Conservation (phyloP, 2,797 vertebrate genomes). For the Mus spretus region DNA sequence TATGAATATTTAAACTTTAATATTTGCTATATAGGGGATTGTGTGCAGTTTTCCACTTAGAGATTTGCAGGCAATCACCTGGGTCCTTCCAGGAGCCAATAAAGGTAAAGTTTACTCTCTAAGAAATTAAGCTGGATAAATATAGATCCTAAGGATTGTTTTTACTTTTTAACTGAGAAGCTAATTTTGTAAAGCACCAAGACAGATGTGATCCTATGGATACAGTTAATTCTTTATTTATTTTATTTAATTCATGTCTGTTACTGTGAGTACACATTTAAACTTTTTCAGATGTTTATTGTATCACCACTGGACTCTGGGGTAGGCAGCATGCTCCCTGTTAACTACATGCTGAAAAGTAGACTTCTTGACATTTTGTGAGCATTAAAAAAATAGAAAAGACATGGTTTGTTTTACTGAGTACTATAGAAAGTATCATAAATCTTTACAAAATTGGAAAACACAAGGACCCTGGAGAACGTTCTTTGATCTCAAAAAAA, state of each 20-base stretch:
- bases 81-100: constrained; percentile 22
- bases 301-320: neutral
- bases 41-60: neutral
- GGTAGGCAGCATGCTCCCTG: neutral
- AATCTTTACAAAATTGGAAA: neutral
- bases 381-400: constrained; percentile 47
- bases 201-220: constrained; percentile 57
- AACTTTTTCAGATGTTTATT: constrained; percentile 44
- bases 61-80: neutral
- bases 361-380: neutral
- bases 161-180: constrained; percentile 54
- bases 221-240: constrained; percentile 42
- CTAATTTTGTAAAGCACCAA: constrained; percentile 56
- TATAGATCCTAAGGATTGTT: constrained; percentile 37
- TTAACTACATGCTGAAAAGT: neutral
- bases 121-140: constrained; percentile 64
- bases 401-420: constrained; percentile 1
- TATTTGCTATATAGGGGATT: neutral
- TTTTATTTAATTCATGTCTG: constrained; percentile 60
- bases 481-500: neutral
- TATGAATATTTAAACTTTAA: constrained; percentile 30
- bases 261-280: neutral
- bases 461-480: neutral
- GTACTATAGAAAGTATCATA: constrained; percentile 5
- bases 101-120: constrained; percentile 35